Percentiles rank a stretch among this genome's conserved stretches.
Conservation (phyloP, 1,140 invertebrate genomes). For the Drosophila triauraria region DNA sequence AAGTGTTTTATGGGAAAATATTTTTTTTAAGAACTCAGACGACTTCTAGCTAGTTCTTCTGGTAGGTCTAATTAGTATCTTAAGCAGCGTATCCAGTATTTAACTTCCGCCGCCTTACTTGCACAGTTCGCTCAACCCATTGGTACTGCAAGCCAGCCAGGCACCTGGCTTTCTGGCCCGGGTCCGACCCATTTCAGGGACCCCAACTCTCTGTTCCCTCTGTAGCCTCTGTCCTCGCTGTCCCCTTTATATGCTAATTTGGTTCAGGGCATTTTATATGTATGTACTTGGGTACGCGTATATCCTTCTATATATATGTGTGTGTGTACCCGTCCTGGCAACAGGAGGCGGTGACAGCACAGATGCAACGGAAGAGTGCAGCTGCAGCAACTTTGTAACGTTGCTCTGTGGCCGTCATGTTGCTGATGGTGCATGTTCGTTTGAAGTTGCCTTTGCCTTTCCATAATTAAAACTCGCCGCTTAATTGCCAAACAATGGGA, state of each 20-base stretch:
- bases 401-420: slow-evolving; percentile 32
- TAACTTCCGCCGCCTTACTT: neutral
- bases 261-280: slow-evolving; percentile 70
- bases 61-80: too few species aligned
- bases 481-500: slow-evolving; percentile 79
- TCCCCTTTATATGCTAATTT: slow-evolving; percentile 71
- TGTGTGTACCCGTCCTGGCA: slow-evolving; percentile 33
- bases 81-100: slow-evolving; percentile 11
- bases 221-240: neutral
- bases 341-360: slow-evolving; percentile 25
- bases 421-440: slow-evolving; percentile 57
- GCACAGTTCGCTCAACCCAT: slow-evolving; percentile 13
- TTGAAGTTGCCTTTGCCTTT: slow-evolving; percentile 64
- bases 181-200: neutral
- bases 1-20: too few species aligned
- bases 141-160: slow-evolving; percentile 12
- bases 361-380: slow-evolving; percentile 44
- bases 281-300: slow-evolving; percentile 9
- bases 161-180: slow-evolving; percentile 49
- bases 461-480: slow-evolving; percentile 80
- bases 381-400: slow-evolving; percentile 40
- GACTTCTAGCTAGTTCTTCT: too few species aligned
- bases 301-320: slow-evolving; percentile 21
- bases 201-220: slow-evolving; percentile 2
- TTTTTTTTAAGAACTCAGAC: too few species aligned